Conservation (phyloP, 2,113 vertebrate genomes). For the Hirundichthys speculiger region DNA sequence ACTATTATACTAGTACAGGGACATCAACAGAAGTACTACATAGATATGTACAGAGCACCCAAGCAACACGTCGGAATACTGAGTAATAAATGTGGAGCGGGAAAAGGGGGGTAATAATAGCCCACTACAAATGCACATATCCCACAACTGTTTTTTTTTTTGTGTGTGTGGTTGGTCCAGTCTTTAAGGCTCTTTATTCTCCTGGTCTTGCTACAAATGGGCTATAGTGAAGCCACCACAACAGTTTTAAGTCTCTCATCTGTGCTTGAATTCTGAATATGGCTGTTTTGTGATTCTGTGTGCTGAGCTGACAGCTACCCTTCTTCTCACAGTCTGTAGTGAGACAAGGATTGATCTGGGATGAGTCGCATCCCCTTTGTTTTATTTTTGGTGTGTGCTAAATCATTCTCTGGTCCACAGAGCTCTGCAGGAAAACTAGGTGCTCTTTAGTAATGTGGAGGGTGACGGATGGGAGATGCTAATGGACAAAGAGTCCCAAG, state of each 20-base stretch:
- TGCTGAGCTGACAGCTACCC: conserved; percentile 58
- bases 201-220: conserved; percentile 69
- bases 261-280: conserved; percentile 68
- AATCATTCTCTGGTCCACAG: conserved; percentile 66
- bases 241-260: conserved; percentile 52
- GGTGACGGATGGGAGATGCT: conserved; percentile 48
- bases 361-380: conserved; percentile 23
- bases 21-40: conserved; percentile 76
- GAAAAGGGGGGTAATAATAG: conserved; percentile 60
- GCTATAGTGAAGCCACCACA: conserved; percentile 46
- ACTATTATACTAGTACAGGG: conserved; percentile 68
- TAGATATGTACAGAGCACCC: conserved; percentile 75
- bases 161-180: conserved; percentile 54
- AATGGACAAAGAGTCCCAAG: conserved; percentile 59
- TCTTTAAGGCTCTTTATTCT: conserved; percentile 67
- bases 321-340: conserved; percentile 30
- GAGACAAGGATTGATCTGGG: conserved; percentile 16
- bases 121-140: conserved; percentile 63
- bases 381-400: conserved; percentile 40
- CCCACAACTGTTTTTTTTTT: conserved; percentile 55
- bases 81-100: conserved; percentile 64
- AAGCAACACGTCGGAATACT: conserved; percentile 71
- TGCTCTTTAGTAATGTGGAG: conserved; percentile 22
- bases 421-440: conserved; percentile 49
- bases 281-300: conserved; percentile 67